A percentile compares a stretch with the other conserved stretches of the same genome.
Evolutionary conservation across 2,888 invertebrate species (phyloP).

Genomic region (Dorcus parallelipipedus): DNA sequence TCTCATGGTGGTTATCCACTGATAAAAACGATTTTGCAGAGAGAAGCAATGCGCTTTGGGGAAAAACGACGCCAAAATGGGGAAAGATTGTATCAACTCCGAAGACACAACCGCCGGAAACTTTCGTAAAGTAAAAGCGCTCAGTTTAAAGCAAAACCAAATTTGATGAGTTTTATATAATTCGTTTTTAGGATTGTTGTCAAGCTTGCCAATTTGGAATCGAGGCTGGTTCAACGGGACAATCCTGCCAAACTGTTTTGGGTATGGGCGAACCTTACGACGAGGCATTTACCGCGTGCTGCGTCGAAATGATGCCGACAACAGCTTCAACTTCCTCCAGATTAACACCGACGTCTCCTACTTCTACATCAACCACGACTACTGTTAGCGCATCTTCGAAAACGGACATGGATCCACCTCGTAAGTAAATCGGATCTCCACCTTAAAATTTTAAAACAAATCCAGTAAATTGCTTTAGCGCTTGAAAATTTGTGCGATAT

Average conservation of each 20-base stretch:
- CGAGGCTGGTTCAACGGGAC: slow-evolving; percentile 55
- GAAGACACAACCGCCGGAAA: slow-evolving; percentile 16
- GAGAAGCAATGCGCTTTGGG: slow-evolving; percentile 53
- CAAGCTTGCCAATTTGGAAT: slow-evolving; percentile 63
- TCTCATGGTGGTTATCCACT: background rate
- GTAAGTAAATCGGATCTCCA: background rate
- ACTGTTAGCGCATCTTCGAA: slow-evolving; percentile 8
- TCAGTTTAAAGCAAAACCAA: background rate
- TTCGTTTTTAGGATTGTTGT: slow-evolving; percentile 58
- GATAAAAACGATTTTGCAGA: slow-evolving; percentile 38
- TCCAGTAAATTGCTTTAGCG: slow-evolving; percentile 28
- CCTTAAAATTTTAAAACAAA: background rate
- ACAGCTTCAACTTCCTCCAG: slow-evolving; percentile 17
- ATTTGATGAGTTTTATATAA: background rate
- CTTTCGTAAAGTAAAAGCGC: slow-evolving; percentile 23
- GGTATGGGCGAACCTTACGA: slow-evolving; percentile 59
- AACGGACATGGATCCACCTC: slow-evolving; percentile 1
- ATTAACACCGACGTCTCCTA: slow-evolving; percentile 24
- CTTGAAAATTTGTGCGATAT: slow-evolving; percentile 58
- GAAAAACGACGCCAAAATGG: slow-evolving; percentile 51
- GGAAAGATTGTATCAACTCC: slow-evolving; percentile 40
- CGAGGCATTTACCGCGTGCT: slow-evolving; percentile 61
- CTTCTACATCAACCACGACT: slow-evolving; percentile 21
- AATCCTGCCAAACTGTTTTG: slow-evolving; percentile 56
- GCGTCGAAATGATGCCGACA: slow-evolving; percentile 45